Conservation (phyloP, 2,113 vertebrate species). For the Orthonyx spaldingii region DNA sequence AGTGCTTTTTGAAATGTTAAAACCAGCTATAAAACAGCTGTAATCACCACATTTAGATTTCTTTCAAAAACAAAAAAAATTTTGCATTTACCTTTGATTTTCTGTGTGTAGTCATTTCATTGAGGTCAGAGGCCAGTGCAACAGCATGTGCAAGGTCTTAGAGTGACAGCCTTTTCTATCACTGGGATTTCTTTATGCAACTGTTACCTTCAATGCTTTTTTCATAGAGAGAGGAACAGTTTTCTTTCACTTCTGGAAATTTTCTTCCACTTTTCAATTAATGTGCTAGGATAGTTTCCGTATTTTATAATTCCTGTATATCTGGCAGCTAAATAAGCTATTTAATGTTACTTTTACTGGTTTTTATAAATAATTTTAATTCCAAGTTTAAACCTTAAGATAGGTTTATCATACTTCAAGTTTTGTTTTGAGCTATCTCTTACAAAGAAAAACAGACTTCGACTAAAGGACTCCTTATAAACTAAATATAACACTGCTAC, state of each 20-base stretch:
- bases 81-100: not conserved
- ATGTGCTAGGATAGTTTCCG: not conserved
- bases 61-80: not conserved
- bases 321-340: not conserved
- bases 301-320: fast-evolving
- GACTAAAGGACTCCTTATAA: not conserved
- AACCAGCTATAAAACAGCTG: not conserved
- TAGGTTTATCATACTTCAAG: not conserved
- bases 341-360: not conserved
- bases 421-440: not conserved
- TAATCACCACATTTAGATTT: not conserved
- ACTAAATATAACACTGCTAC: not conserved
- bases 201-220: not conserved
- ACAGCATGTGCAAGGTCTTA: fast-evolving
- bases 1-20: not conserved
- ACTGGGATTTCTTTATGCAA: not conserved
- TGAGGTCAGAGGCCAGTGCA: not conserved
- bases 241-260: not conserved
- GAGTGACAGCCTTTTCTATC: not conserved
- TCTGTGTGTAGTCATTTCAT: not conserved
- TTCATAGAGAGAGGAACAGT: not conserved
- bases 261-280: not conserved
- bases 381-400: not conserved
- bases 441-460: not conserved
- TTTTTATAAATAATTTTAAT: not conserved